These are phyloP conservation scores for cattle (Bos taurus) DNA, from an alignment of 2,113 vertebrate genomes.

Conservation along the genomic window DNA sequence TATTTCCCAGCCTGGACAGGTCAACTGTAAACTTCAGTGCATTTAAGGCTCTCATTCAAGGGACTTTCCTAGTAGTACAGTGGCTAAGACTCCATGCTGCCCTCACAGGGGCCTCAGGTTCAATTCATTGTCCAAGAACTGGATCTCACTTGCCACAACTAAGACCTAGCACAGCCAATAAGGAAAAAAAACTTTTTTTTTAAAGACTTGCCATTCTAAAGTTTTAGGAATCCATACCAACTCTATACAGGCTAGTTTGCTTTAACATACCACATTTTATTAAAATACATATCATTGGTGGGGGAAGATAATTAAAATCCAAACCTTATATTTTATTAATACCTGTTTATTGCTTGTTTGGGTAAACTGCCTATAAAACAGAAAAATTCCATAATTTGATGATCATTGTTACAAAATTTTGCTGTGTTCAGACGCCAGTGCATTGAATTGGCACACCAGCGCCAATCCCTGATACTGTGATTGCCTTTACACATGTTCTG, in stretches of 20 bases:
- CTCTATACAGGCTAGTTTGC: background rate
- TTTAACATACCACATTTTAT: background rate
- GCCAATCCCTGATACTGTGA: background rate
- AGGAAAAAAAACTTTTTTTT: background rate
- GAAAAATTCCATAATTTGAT: constrained; percentile 12
- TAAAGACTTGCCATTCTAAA: background rate
- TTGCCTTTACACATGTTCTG: background rate
- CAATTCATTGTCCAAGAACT: background rate
- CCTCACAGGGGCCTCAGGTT: background rate
- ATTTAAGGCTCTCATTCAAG: constrained; percentile 8
- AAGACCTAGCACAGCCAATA: background rate
- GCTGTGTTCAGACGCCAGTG: background rate
- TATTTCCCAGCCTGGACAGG: constrained; percentile 32
- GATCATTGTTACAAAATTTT: background rate
- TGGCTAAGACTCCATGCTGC: background rate
- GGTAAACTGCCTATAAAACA: background rate
- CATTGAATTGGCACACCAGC: background rate
- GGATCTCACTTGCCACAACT: background rate
- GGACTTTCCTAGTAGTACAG: background rate
- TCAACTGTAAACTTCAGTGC: background rate
- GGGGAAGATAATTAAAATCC: background rate
- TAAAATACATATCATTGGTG: background rate
- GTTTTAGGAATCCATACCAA: background rate
- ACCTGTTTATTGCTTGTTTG: background rate
- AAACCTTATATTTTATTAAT: background rate